phyloP scores from a whole-genome alignment of 1,140 invertebrate species.

The Zaprionus africanus region DNA sequence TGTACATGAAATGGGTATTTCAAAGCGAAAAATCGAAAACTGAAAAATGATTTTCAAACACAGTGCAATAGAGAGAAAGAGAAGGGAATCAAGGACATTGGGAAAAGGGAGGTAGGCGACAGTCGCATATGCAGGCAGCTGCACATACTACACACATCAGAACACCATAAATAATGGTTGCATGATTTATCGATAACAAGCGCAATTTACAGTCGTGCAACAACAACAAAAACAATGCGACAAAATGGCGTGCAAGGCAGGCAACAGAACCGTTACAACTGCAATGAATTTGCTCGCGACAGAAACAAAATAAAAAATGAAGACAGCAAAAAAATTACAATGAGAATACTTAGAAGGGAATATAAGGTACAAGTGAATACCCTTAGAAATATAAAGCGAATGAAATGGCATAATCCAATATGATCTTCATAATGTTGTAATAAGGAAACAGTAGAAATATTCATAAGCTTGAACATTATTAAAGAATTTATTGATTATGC shows the following conservation, averaged over 20 bases:
- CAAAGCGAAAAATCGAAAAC: conserved; percentile 83
- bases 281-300: conserved; percentile 79
- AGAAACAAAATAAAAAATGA: conserved; percentile 76
- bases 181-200: conserved; percentile 84
- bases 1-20: conserved; percentile 77
- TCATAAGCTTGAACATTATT: neutral
- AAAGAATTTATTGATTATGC: neutral
- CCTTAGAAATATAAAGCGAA: neutral
- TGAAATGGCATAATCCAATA: neutral
- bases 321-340: conserved; percentile 29
- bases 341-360: neutral
- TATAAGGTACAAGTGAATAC: neutral
- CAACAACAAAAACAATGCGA: conserved; percentile 63
- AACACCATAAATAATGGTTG: conserved; percentile 84
- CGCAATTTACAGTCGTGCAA: conserved; percentile 81
- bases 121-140: conserved; percentile 74
- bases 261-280: conserved; percentile 68
- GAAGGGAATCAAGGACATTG: neutral
- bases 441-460: neutral
- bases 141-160: conserved; percentile 64
- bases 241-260: conserved; percentile 49
- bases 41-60: conserved; percentile 81
- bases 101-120: conserved; percentile 23
- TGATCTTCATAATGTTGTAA: neutral
- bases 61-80: conserved; percentile 33